Evolutionary conservation across 2,113 vertebrate genomes (phyloP).

Genomic region (Tachysurus vachellii): DNA sequence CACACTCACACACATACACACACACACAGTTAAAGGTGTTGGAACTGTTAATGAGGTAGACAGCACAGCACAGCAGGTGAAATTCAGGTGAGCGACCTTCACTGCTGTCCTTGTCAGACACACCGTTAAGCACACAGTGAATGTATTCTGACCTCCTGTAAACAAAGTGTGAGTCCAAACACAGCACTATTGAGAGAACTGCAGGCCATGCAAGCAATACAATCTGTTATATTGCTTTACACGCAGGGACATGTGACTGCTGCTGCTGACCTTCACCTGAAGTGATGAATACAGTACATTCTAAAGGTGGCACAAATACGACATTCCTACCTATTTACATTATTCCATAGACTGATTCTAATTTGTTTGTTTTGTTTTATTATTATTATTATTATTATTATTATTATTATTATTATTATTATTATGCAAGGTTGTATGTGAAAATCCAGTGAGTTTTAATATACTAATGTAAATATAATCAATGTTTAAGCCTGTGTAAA

Average conservation of each 20-base stretch:
- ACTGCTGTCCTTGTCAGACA: slow-evolving; percentile 7
- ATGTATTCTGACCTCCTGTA: slow-evolving; percentile 17
- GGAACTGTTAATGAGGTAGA: slow-evolving; percentile 1
- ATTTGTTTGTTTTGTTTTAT: not conserved
- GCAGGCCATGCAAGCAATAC: not conserved
- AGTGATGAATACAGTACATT: not conserved
- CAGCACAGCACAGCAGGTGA: slow-evolving; percentile 15
- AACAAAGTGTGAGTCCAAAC: slow-evolving; percentile 2
- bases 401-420: not conserved
- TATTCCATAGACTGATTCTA: not conserved
- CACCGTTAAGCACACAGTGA: slow-evolving; percentile 9
- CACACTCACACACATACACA: slow-evolving; percentile 14
- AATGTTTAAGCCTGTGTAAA: not conserved
- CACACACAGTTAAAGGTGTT: not conserved
- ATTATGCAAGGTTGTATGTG: not conserved
- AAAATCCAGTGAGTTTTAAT: not conserved
- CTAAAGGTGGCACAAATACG: not conserved
- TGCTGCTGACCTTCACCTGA: not conserved
- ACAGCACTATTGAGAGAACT: slow-evolving; percentile 11
- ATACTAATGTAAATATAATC: not conserved
- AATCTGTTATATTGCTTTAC: not conserved
- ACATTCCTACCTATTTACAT: not conserved
- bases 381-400: not conserved
- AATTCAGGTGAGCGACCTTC: slow-evolving; percentile 24
- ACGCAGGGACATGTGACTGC: not conserved